Percentiles rank a stretch among this genome's conserved stretches.
Conservation (phyloP, 2,888 invertebrate genomes). For the Spialia ferax region DNA sequence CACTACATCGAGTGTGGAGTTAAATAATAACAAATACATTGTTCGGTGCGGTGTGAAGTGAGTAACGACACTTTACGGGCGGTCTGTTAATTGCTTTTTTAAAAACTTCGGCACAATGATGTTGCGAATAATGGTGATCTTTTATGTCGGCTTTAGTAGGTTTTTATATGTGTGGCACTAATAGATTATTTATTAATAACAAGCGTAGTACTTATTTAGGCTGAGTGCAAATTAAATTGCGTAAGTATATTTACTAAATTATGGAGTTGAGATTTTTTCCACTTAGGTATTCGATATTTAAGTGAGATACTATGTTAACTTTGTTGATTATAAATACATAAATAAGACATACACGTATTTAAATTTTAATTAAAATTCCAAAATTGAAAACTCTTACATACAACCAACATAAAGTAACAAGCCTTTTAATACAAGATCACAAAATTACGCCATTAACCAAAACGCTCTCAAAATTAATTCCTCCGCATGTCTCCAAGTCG, state of each 20-base stretch:
- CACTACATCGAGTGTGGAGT: constrained; percentile 59
- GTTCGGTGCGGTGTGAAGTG: constrained; percentile 62
- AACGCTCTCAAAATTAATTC: constrained; percentile 37
- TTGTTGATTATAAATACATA: too few relatives aligned
- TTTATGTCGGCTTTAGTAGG: constrained; percentile 36
- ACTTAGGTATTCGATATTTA: background rate
- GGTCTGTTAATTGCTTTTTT: constrained; percentile 66
- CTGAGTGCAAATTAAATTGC: constrained; percentile 23
- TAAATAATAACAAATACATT: constrained; percentile 79
- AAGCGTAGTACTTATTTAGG: constrained; percentile 25
- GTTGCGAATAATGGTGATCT: constrained; percentile 45
- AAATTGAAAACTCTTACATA: background rate
- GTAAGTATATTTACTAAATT: background rate
- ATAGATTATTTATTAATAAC: constrained; percentile 36
- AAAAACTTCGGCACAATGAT: constrained; percentile 49
- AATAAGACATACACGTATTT: too few relatives aligned
- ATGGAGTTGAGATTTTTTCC: background rate
- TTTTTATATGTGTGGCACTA: constrained; percentile 15
- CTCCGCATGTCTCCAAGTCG: constrained; percentile 35
- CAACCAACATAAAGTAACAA: background rate
- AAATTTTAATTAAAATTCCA: background rate
- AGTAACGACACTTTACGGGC: constrained; percentile 62
- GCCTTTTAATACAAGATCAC: constrained; percentile 29
- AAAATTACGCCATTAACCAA: constrained; percentile 33
- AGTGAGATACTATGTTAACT: background rate